Conservation (phyloP, 2,113 vertebrate genomes). For the Hirundichthys speculiger region DNA sequence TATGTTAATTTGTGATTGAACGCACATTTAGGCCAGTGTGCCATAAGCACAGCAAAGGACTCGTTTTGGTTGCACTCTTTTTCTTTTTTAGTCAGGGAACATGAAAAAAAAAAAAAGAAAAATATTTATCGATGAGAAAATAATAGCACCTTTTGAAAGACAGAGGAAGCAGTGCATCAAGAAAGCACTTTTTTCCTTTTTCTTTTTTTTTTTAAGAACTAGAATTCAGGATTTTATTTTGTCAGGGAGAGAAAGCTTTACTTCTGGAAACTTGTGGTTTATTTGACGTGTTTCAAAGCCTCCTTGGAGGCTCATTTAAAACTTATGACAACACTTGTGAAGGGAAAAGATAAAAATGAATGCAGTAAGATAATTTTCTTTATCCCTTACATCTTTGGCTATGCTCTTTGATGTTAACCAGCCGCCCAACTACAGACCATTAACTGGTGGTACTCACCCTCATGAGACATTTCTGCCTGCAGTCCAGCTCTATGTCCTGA, state of each 20-base stretch:
- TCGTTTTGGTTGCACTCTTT: conserved; percentile 37
- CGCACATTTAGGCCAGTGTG: conserved; percentile 52
- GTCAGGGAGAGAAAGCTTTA: conserved; percentile 46
- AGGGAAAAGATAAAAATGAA: conserved; percentile 9
- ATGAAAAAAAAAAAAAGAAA: not conserved
- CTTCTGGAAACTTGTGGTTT: not conserved
- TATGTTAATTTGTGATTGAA: conserved; percentile 35
- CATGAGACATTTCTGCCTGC: conserved; percentile 5
- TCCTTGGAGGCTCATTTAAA: conserved; percentile 23
- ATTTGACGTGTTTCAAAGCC: conserved; percentile 18
- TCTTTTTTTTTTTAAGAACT: conserved; percentile 30
- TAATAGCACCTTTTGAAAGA: not conserved
- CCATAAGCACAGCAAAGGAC: conserved; percentile 25
- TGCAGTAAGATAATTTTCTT: not conserved
- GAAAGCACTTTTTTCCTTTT: conserved; percentile 11
- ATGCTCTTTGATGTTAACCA: not conserved
- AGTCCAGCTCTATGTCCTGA: conserved; percentile 1
- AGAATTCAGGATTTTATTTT: conserved; percentile 24
- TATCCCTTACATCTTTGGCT: conserved; percentile 10
- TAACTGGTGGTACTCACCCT: conserved; percentile 6
- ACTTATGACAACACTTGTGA: conserved; percentile 12
- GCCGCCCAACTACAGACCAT: not conserved
- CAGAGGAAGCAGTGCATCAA: conserved; percentile 1
- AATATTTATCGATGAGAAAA: conserved; percentile 7
- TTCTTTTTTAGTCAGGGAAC: conserved; percentile 22